A percentile compares a stretch with the other conserved stretches of the same genome.
Evolutionary conservation across 2,888 invertebrate species (phyloP).

Genomic region (Hartigia nigra): DNA sequence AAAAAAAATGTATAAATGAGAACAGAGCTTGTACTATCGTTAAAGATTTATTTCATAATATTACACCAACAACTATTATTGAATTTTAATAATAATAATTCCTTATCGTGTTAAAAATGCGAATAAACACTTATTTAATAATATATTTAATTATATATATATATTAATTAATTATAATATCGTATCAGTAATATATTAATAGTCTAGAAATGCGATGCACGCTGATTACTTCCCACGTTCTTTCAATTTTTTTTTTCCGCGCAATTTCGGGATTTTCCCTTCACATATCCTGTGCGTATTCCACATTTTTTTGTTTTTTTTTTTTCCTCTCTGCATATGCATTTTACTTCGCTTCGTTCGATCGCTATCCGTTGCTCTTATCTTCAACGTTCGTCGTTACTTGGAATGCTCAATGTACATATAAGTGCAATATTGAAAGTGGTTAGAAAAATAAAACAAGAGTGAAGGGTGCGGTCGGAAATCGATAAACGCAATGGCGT

Average conservation of each 20-base stretch:
- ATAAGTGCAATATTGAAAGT: neutral
- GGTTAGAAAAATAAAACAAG: neutral
- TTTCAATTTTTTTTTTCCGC: conserved; percentile 13
- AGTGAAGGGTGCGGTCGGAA: neutral
- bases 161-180: conserved; percentile 60
- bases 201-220: conserved; percentile 60
- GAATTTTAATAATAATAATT: conserved; percentile 63
- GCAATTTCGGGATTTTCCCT: conserved; percentile 13
- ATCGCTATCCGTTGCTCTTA: neutral
- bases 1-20: neutral
- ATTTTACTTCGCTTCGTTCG: neutral
- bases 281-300: neutral
- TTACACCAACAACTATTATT: conserved; percentile 66
- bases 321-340: conserved; percentile 15
- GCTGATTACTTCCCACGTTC: conserved; percentile 30
- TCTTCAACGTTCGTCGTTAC: conserved; percentile 25
- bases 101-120: conserved; percentile 64
- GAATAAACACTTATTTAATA: conserved; percentile 64
- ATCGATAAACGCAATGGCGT: neutral
- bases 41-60: conserved; percentile 66
- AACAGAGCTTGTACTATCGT: conserved; percentile 44
- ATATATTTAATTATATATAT: conserved; percentile 47
- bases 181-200: conserved; percentile 59
- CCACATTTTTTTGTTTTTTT: conserved; percentile 14
- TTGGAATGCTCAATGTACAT: conserved; percentile 49